Evolutionary conservation across 2,797 vertebrate species (phyloP).

Genomic region (Darevskia nairensis): DNA sequence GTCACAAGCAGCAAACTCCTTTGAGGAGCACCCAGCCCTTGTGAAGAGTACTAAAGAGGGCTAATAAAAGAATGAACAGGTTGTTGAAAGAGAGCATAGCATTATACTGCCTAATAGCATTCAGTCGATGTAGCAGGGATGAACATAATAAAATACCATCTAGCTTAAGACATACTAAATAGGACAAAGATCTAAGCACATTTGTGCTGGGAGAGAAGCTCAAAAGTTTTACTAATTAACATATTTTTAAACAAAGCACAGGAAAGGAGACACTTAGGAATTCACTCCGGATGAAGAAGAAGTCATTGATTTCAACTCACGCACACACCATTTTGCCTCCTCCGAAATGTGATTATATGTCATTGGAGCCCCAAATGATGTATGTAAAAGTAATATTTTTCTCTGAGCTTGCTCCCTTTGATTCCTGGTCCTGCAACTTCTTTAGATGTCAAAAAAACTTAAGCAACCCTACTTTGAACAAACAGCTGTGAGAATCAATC

Average conservation of each 20-base stretch:
- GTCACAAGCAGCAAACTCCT: not conserved
- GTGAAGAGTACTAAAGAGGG: not conserved
- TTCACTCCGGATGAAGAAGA: not conserved
- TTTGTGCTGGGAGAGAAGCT: constrained; percentile 45
- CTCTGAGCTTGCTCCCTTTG: too few relatives aligned
- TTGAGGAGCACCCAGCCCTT: not conserved
- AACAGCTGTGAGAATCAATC: not conserved
- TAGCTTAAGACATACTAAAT: constrained; percentile 43
- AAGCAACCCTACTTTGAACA: not conserved
- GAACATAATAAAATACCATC: constrained; percentile 40
- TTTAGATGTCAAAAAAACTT: not conserved
- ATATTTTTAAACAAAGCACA: constrained; percentile 32
- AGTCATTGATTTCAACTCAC: not conserved
- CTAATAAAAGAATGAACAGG: constrained; percentile 17
- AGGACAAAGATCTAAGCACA: constrained; percentile 46
- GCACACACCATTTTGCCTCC: not conserved
- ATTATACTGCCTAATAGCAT: constrained; percentile 39
- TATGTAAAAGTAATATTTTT: not conserved
- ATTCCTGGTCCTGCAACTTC: not conserved
- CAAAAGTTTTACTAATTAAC: constrained; percentile 57
- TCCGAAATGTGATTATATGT: not conserved
- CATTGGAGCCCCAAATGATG: not conserved
- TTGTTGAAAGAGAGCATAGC: not conserved
- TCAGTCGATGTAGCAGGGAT: constrained; percentile 35
- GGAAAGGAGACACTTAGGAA: constrained; percentile 32